phyloP scores from a whole-genome alignment of 2,797 vertebrate genomes.

The Microcaecilia unicolor region DNA sequence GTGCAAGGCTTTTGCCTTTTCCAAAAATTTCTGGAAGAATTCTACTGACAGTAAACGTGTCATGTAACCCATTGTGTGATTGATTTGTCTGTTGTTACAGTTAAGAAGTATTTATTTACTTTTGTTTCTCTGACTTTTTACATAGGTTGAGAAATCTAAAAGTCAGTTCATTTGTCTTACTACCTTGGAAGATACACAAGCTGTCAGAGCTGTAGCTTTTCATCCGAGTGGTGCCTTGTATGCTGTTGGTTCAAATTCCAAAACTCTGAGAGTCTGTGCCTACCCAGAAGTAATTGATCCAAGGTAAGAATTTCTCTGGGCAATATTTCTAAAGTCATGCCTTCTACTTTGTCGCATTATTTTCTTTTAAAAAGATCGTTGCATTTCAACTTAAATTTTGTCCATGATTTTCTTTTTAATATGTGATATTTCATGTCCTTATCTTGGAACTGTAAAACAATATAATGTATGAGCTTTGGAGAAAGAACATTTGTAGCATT shows the following conservation, averaged over 20 bases:
- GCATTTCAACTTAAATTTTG: too few species aligned
- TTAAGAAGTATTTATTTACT: neutral
- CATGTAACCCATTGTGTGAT: too few species aligned
- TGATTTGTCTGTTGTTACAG: too few species aligned
- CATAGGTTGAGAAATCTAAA: conserved; percentile 69
- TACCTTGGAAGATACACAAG: conserved; percentile 91
- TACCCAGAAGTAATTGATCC: conserved; percentile 73
- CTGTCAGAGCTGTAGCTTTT: conserved; percentile 90
- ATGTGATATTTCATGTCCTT: too few species aligned
- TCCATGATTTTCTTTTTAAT: too few species aligned
- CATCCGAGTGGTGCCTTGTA: conserved; percentile 85
- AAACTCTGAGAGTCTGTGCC: conserved; percentile 88
- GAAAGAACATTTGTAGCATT: too few species aligned
- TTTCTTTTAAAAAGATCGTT: too few species aligned
- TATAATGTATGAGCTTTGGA: too few species aligned
- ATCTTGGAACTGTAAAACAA: too few species aligned
- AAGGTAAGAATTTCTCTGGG: conserved; percentile 50
- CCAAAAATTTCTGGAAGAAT: too few species aligned
- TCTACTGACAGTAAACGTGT: too few species aligned
- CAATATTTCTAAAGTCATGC: neutral
- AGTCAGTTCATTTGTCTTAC: conserved; percentile 77
- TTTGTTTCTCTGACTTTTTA: neutral
- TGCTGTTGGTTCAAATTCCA: conserved; percentile 94
- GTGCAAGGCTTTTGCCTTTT: too few species aligned
- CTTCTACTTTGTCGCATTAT: neutral